phyloP scores from a whole-genome alignment of 2,797 vertebrate species.

The Diceros bicornis region DNA sequence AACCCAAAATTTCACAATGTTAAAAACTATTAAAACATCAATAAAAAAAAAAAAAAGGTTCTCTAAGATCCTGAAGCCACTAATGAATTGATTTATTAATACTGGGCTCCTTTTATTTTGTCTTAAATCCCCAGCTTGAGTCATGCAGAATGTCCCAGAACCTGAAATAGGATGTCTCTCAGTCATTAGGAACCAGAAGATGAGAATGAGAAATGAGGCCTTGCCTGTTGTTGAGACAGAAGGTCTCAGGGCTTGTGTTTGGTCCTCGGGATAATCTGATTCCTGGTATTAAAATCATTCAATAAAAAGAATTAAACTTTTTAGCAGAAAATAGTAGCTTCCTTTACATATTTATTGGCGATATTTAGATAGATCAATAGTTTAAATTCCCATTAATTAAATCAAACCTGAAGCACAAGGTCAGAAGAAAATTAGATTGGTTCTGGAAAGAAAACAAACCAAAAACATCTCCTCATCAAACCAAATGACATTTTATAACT shows the following conservation, averaged over 20 bases:
- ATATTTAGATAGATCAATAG: neutral
- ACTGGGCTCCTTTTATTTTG: conserved; percentile 68
- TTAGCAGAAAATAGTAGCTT: conserved; percentile 52
- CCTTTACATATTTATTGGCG: neutral
- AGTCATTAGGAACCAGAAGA: conserved; percentile 42
- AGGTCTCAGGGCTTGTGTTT: conserved; percentile 38
- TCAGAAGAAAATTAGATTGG: conserved; percentile 46
- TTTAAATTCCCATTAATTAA: conserved; percentile 40
- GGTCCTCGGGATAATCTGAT: neutral
- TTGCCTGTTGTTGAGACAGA: neutral
- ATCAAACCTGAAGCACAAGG: neutral
- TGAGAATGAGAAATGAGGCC: conserved; percentile 22
- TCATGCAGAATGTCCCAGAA: conserved; percentile 57
- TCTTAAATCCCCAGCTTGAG: conserved; percentile 26
- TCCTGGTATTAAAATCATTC: conserved; percentile 58
- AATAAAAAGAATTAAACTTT: conserved; percentile 27
- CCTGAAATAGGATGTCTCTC: conserved; percentile 62
- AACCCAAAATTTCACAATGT: too few relatives aligned
- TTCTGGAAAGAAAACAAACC: neutral
- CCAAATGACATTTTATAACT: neutral
- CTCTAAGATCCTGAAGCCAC: neutral
- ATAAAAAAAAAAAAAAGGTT: conserved; percentile 10
- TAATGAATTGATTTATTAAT: conserved; percentile 59
- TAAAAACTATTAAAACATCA: too few relatives aligned
- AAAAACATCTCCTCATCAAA: neutral